Conservation (phyloP, 2,888 invertebrate species). For the Drosophila lacicola region DNA sequence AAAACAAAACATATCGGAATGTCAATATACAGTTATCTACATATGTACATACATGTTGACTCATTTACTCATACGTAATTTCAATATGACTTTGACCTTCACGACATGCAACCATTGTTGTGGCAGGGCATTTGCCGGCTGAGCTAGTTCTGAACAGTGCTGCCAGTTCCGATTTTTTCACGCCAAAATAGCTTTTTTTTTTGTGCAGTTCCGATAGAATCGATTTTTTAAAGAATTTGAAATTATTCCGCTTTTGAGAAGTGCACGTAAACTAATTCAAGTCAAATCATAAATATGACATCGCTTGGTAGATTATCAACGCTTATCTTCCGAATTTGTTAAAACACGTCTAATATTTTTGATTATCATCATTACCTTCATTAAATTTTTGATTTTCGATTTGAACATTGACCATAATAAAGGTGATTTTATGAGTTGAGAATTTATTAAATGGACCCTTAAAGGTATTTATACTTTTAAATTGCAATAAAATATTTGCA, state of each 20-base stretch:
- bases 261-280: no score
- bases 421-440: no score
- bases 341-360: no score
- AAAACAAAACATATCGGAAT: conserved; percentile 1
- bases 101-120: conserved; percentile 20
- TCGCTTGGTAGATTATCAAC: no score
- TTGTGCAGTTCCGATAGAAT: neutral
- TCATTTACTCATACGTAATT: conserved; percentile 38
- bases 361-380: no score
- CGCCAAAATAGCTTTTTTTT: neutral
- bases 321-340: neutral
- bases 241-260: neutral
- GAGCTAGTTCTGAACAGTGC: conserved; percentile 4
- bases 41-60: conserved; percentile 27
- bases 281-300: no score
- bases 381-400: no score
- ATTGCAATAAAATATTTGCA: no score
- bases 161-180: neutral
- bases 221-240: no score
- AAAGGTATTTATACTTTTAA: no score
- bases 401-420: no score
- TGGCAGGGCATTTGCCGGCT: conserved; percentile 10
- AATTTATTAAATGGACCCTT: no score
- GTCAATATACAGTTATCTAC: neutral
- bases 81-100: conserved; percentile 41